Evolutionary conservation across 1,140 invertebrate genomes (phyloP).

Genomic region (Adoxophyes honmai): DNA sequence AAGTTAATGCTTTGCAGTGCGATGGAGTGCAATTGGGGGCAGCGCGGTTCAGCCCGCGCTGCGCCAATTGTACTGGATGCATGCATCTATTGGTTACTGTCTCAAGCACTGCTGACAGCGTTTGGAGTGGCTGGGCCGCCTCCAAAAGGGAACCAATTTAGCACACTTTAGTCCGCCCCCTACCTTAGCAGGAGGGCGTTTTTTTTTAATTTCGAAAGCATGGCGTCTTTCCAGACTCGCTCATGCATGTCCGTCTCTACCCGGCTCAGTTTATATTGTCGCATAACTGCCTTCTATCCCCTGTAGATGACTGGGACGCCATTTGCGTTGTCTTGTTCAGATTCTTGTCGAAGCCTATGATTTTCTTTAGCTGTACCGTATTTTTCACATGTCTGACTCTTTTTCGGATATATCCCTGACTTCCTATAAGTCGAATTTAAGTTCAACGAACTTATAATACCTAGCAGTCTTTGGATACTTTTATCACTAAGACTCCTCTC

Average conservation of each 20-base stretch:
- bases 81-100: constrained; percentile 49
- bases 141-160: constrained; percentile 27
- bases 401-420: constrained; percentile 54
- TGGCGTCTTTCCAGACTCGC: constrained; percentile 25
- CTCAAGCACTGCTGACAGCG: constrained; percentile 36
- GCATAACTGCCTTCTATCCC: constrained; percentile 23
- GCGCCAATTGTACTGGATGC: neutral
- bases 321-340: constrained; percentile 34
- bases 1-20: constrained; percentile 12
- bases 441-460: constrained; percentile 72
- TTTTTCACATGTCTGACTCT: constrained; percentile 56
- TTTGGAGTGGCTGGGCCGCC: constrained; percentile 16
- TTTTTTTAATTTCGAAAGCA: constrained; percentile 38
- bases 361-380: constrained; percentile 53
- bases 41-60: neutral
- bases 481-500: constrained; percentile 69
- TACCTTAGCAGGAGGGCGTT: constrained; percentile 17
- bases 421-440: constrained; percentile 49
- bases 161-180: constrained; percentile 16
- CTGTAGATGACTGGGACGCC: constrained; percentile 27
- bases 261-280: constrained; percentile 5
- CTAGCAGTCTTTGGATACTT: constrained; percentile 74
- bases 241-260: constrained; percentile 31
- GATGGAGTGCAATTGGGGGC: neutral
- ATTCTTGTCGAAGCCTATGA: constrained; percentile 52